Base-by-base conservation (phyloP, 1,140 invertebrate species). In the Heterodera carotae region DNA sequence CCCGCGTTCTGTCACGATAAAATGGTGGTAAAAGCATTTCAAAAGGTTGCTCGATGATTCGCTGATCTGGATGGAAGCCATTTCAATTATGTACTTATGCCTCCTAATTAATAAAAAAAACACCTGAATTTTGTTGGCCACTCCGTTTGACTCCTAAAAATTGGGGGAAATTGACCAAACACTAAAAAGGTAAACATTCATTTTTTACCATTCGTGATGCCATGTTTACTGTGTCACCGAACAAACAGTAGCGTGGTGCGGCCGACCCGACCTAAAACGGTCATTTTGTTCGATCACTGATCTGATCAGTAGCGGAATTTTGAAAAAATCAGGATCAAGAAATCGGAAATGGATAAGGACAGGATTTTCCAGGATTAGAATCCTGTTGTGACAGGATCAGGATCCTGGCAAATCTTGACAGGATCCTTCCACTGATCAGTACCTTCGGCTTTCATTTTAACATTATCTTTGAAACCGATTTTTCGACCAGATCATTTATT, bases 181-280 rank as follows among this genome's bases (percentile, higher is more conserved):
- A n/a, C n/a, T 25, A 2, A 15, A 29, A 3, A 39, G 18, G 18
- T 31, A 77, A 64, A 53, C 2, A 43, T 59, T 31, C 29, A 10
- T 22, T 81, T 33, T 76, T 81, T 43, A 88, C 86, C 86, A 87
- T 87, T 76, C 87, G 60, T 29, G 82, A 84, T 33, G 86, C 86
- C 59, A 86, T 81, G 70, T 87, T 88, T 0, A 79, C 78, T 7
- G 78, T 79, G 48, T 79, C 78, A n/a, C 89, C 94, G 81, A 95
- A 95, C 0, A 95, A 89, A 85, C 94, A 95, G 85, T 94, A 95
- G 80, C 94, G 92, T 0, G 94, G 94, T 92, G 94, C 94, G 88
- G 93, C 94, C 73, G 93, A 92, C 1, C 94, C 94, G 12, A 95
- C 66, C 66, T 72, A 27, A 76, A 76, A 36, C 12, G 29, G 22